Percentiles rank a stretch among this genome's conserved stretches.
These are phyloP conservation scores for Eriosoma lanigerum DNA, from an alignment of 1,140 invertebrate genomes.

Conservation along the genomic window DNA sequence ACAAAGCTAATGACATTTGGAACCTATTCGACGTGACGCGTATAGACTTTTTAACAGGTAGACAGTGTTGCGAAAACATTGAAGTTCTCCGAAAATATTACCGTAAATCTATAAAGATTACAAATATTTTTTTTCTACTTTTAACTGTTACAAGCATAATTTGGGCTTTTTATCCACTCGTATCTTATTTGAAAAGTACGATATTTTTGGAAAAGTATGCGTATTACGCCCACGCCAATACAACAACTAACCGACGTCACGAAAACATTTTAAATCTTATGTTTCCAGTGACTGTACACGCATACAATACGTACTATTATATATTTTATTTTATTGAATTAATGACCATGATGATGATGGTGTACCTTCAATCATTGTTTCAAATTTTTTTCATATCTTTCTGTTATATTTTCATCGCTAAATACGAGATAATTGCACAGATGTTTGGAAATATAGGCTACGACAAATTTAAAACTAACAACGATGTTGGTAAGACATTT, in stretches of 20 bases:
- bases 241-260: background rate
- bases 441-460: background rate
- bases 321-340: background rate
- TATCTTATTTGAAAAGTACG: background rate
- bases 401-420: background rate
- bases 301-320: background rate
- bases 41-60: background rate
- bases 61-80: background rate
- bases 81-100: background rate
- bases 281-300: background rate
- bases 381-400: conserved; percentile 1
- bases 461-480: no score
- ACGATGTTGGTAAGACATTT: no score
- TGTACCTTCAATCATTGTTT: background rate
- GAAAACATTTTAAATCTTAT: background rate
- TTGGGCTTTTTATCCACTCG: background rate
- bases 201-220: no score
- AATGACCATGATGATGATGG: background rate
- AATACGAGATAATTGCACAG: background rate
- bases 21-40: background rate
- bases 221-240: no score
- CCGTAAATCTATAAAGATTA: background rate
- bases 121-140: background rate
- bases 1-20: background rate
- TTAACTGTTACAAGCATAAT: background rate